These are phyloP conservation scores for Halocaridina rubra DNA, from an alignment of 2,888 invertebrate species.

Conservation along the genomic window DNA sequence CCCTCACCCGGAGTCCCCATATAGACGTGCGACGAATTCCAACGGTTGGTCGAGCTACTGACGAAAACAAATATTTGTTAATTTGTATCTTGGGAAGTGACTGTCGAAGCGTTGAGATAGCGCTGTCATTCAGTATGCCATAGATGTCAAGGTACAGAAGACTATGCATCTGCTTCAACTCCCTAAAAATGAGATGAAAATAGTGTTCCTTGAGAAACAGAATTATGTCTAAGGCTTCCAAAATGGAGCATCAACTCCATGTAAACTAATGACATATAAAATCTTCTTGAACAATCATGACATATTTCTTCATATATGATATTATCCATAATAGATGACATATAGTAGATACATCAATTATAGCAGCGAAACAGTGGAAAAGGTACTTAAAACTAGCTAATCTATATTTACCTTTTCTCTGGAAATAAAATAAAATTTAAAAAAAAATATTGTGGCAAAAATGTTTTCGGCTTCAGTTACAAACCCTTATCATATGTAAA, in stretches of 20 bases:
- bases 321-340: neutral
- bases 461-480: too few relatives aligned
- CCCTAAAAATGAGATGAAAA: constrained; percentile 77
- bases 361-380: neutral
- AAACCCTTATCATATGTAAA: too few relatives aligned
- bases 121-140: constrained; percentile 78
- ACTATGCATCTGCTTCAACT: constrained; percentile 75
- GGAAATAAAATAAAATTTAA: too few relatives aligned
- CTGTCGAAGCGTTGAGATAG: constrained; percentile 72
- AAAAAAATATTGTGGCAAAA: too few relatives aligned
- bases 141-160: constrained; percentile 84
- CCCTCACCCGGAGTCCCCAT: constrained; percentile 87
- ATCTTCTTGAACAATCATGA: neutral
- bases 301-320: neutral
- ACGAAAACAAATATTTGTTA: constrained; percentile 83
- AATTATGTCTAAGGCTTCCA: too few relatives aligned
- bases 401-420: too few relatives aligned
- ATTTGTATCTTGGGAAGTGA: constrained; percentile 75
- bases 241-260: too few relatives aligned
- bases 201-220: too few relatives aligned
- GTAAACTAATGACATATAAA: neutral
- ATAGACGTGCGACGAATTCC: constrained; percentile 88
- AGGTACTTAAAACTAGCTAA: too few relatives aligned
- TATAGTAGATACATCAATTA: neutral
- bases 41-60: constrained; percentile 85